A percentile compares a stretch with the other conserved stretches of the same genome.
phyloP scores from a whole-genome alignment of 2,888 invertebrate genomes.

The Spisula subtruncata region DNA sequence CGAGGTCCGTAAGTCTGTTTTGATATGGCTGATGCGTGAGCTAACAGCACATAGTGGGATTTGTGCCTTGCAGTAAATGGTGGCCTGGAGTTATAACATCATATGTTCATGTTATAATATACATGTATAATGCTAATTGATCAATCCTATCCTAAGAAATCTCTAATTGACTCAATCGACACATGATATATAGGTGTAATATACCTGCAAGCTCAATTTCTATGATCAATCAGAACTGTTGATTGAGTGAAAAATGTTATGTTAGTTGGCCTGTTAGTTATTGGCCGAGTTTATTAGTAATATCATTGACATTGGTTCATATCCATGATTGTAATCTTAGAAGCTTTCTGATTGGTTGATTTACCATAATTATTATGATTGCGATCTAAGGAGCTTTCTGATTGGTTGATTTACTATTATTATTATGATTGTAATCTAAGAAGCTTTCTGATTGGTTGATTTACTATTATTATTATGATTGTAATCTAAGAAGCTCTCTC shows the following conservation, averaged over 20 bases:
- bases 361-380: too few relatives aligned
- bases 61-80: too few relatives aligned
- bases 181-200: not conserved
- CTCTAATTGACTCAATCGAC: not conserved
- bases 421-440: constrained; percentile 8
- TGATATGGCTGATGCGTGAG: too few relatives aligned
- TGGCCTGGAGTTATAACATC: too few relatives aligned
- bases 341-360: too few relatives aligned
- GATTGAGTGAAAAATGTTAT: not conserved
- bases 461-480: constrained; percentile 9
- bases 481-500: constrained; percentile 19
- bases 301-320: not conserved
- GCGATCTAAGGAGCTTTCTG: too few relatives aligned
- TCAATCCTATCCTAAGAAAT: not conserved
- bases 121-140: not conserved
- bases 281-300: not conserved
- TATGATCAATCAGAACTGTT: not conserved
- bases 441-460: constrained; percentile 24
- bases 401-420: too few relatives aligned
- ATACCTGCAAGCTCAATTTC: not conserved
- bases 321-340: too few relatives aligned
- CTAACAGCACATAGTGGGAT: too few relatives aligned
- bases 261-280: constrained; percentile 25
- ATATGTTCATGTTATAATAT: not conserved
- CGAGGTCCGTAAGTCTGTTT: too few relatives aligned